A percentile compares a stretch with the other conserved stretches of the same genome.
Evolutionary conservation across 2,797 vertebrate genomes (phyloP).

Genomic region (Sylvia borin): DNA sequence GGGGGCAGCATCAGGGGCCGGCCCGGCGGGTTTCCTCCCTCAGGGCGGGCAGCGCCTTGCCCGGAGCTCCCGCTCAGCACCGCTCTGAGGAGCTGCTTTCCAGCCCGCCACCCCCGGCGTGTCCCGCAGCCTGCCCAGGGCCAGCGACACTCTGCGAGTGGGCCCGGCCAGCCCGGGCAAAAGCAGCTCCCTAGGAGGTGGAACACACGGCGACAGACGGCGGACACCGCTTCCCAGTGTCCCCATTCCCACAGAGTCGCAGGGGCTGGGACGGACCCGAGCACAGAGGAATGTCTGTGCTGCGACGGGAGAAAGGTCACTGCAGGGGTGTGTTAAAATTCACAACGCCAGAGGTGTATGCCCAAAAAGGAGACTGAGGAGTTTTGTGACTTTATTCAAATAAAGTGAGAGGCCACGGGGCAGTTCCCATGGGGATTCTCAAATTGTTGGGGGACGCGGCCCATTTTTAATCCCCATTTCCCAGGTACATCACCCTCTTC

Average conservation of each 20-base stretch:
- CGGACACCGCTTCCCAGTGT: background rate
- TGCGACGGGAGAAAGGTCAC: too few relatives aligned
- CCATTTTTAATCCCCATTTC: background rate
- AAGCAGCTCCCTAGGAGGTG: background rate
- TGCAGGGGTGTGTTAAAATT: background rate
- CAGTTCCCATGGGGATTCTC: too few relatives aligned
- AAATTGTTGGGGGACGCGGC: too few relatives aligned
- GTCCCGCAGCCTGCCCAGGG: background rate
- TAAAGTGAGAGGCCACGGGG: background rate
- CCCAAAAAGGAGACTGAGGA: background rate
- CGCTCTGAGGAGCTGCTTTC: background rate
- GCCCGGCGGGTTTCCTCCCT: background rate
- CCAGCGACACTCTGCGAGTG: background rate
- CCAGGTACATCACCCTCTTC: too few relatives aligned
- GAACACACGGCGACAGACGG: background rate
- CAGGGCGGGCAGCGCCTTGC: background rate
- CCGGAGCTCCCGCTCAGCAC: background rate
- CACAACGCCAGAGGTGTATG: background rate
- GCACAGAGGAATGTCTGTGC: background rate
- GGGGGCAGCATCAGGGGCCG: background rate
- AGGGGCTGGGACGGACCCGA: background rate
- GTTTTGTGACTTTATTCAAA: background rate
- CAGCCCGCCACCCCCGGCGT: background rate
- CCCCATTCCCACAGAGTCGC: background rate
- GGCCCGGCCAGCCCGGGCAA: background rate